Evolutionary conservation across 2,888 invertebrate species (phyloP).

Genomic region (Clitarchus hookeri): DNA sequence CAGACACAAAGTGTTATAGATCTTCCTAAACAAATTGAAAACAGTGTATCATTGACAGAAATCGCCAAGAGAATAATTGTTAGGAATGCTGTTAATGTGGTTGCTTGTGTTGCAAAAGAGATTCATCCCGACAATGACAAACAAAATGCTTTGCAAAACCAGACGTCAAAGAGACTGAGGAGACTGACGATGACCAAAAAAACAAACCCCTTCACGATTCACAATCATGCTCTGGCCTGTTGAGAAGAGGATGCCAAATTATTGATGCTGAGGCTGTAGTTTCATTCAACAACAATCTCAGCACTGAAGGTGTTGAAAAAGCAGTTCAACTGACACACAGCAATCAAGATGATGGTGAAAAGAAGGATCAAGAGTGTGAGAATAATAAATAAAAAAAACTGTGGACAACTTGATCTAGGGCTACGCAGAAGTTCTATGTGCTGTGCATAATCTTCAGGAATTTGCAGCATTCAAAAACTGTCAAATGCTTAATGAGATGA

Average conservation of each 20-base stretch:
- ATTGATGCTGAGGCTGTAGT: neutral
- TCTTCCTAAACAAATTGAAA: no score
- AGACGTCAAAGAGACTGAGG: neutral
- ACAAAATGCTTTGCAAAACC: neutral
- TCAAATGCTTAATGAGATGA: no score
- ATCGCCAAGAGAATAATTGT: no score
- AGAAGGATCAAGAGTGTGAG: neutral
- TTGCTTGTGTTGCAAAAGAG: neutral
- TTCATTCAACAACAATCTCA: neutral
- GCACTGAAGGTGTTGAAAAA: neutral
- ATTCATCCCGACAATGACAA: neutral
- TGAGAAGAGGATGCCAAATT: no score
- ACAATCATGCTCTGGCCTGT: no score
- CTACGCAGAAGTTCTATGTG: neutral
- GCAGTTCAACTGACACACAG: neutral
- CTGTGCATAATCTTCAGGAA: neutral
- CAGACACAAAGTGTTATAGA: no score
- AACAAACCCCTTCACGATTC: constrained; percentile 64
- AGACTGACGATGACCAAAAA: neutral
- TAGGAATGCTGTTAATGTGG: no score
- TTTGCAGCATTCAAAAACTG: no score
- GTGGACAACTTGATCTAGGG: neutral
- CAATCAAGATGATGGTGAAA: neutral
- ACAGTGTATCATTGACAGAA: no score
- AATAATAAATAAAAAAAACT: neutral